These are phyloP conservation scores for Echiichthys vipera DNA, from an alignment of 2,797 vertebrate genomes.

Conservation along the genomic window DNA sequence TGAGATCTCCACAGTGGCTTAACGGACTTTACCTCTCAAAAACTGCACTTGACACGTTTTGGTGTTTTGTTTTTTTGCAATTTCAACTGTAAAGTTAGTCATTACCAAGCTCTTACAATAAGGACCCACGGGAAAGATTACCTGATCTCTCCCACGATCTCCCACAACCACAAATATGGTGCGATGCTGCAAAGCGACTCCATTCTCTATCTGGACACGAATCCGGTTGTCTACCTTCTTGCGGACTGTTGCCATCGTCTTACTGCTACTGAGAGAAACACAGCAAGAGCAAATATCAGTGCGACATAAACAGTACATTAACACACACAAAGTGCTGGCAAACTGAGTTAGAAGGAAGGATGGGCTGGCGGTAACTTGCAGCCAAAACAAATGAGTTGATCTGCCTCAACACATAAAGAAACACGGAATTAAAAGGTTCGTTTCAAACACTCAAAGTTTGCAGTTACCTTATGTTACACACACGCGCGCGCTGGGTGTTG, in stretches of 20 bases:
- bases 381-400: constrained; percentile 17
- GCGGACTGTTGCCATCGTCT: constrained; percentile 87
- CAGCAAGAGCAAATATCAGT: not conserved
- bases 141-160: constrained; percentile 96
- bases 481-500: fast-evolving
- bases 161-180: constrained; percentile 94
- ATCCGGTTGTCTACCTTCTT: constrained; percentile 98
- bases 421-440: not conserved
- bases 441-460: not conserved
- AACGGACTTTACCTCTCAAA: too few species aligned
- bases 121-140: constrained; percentile 58
- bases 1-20: too few species aligned
- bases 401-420: too few species aligned
- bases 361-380: not conserved
- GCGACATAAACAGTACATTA: not conserved
- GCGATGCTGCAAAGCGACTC: constrained; percentile 89
- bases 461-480: constrained; percentile 27
- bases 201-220: constrained; percentile 97
- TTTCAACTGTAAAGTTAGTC: too few species aligned
- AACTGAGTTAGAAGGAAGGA: not conserved
- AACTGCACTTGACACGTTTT: too few species aligned
- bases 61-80: too few species aligned
- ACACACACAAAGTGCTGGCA: not conserved
- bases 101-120: too few species aligned
- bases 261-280: not conserved